Conservation (phyloP, 2,797 vertebrate genomes). For the Bufotes viridis region DNA sequence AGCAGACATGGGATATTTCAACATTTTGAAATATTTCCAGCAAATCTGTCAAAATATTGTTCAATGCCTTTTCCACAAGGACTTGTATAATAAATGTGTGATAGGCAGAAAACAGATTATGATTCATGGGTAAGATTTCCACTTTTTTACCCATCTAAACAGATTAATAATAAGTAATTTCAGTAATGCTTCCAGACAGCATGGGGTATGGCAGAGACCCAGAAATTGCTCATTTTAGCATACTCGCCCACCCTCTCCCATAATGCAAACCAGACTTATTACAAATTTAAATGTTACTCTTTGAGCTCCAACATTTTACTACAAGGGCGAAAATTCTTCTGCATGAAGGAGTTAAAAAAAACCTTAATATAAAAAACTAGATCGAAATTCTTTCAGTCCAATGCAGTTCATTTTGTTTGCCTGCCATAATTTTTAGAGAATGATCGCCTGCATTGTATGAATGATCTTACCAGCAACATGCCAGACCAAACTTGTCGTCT, state of each 20-base stretch:
- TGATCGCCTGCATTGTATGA: too few relatives aligned
- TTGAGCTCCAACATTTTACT: background rate
- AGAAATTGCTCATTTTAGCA: constrained; percentile 47
- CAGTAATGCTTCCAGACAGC: constrained; percentile 50
- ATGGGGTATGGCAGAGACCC: constrained; percentile 47
- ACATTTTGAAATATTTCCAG: constrained; percentile 49
- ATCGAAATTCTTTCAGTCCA: background rate
- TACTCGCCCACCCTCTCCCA: constrained; percentile 31
- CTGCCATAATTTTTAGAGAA: too few relatives aligned
- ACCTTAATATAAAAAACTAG: background rate
- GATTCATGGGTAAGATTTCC: constrained; percentile 50
- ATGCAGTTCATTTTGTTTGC: too few relatives aligned
- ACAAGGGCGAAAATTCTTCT: constrained; percentile 34
- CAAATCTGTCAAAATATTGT: constrained; percentile 56
- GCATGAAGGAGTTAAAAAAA: background rate
- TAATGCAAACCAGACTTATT: constrained; percentile 50
- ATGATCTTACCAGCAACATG: too few relatives aligned
- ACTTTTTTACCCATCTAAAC: constrained; percentile 56
- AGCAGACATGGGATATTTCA: constrained; percentile 56
- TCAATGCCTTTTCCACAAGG: constrained; percentile 55
- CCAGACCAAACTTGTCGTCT: too few relatives aligned
- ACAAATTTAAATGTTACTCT: constrained; percentile 32
- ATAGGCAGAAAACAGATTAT: constrained; percentile 48
- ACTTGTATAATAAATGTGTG: constrained; percentile 52
- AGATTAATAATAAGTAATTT: constrained; percentile 57